Base-by-base conservation (phyloP, 2,113 vertebrate species). In the Rhinoderma darwinii region DNA sequence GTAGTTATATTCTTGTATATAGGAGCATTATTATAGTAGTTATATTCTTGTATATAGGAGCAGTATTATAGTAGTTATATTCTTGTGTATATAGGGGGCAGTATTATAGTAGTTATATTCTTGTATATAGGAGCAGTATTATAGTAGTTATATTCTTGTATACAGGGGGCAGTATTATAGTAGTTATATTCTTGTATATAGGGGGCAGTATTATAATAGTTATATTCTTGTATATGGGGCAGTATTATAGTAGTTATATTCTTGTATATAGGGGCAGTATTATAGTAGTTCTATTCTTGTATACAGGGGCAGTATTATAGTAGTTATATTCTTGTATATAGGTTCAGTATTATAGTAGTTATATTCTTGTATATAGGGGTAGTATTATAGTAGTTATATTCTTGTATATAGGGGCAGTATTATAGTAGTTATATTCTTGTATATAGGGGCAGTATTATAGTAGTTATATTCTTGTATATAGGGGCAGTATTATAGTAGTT, bases 341-440 rank as follows among this genome's bases (percentile, higher is more conserved):
- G 54, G 54, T 9, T 20, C 54, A 59, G 54, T 59, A 59, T 59
- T 59, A 59, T 59, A 59, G 54, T 59, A 59, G 22, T 59, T 59
- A 59, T 59, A 59, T 59, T 59, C 54, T 59, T 25, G 54, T 59
- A 59, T 2, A 59, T 59, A 59, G 22, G 54, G 9, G 22, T 5
- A 59, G 54, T n/a, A 59, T 59, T 59, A 59, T 59, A 59, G 54
- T n/a, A 59, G 54, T 50, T 50, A 50, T 50, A 50, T 50, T 59
- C 54, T 59, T 59, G 54, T 59, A 59, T 1, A 59, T 59, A 59
- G 54, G 54, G 9, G 54, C 22, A 59, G 54, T 59, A 59, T 59
- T 59, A 59, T 59, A 59, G 54, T n/a, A 59, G 54, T 59, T 59
- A 59, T 59, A 59, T 59, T 59, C 54, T 59, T 59, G 54, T n/a